Percentiles rank a stretch among this genome's conserved stretches.
Evolutionary conservation across 2,888 invertebrate genomes (phyloP).

Genomic region (Athalia rosae): DNA sequence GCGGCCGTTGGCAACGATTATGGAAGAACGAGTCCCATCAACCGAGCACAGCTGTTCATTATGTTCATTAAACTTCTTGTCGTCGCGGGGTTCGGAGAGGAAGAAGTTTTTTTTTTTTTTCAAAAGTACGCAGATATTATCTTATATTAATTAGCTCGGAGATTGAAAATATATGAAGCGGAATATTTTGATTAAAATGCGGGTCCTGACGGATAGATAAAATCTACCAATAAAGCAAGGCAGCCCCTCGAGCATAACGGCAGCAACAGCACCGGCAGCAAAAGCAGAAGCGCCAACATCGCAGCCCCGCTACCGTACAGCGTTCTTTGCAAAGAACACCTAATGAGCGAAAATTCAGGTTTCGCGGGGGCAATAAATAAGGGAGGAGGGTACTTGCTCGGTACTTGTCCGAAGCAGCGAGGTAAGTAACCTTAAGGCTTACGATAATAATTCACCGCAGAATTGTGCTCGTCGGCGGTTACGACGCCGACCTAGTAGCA

Average conservation of each 20-base stretch:
- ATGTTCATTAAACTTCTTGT: conserved; percentile 41
- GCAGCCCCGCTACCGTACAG: conserved; percentile 8
- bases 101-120: conserved; percentile 24
- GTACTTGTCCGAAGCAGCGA: conserved; percentile 32
- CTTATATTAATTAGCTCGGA: conserved; percentile 24
- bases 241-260: not conserved
- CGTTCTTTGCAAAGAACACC: conserved; percentile 30
- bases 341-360: conserved; percentile 44
- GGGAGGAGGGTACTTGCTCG: conserved; percentile 38
- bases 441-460: conserved; percentile 45
- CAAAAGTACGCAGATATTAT: conserved; percentile 34
- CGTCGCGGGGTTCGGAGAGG: not conserved
- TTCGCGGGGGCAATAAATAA: conserved; percentile 45
- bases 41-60: conserved; percentile 27
- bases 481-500: conserved; percentile 41
- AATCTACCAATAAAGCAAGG: conserved; percentile 7
- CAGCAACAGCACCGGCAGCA: not conserved
- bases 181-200: conserved; percentile 40
- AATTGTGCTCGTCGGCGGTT: conserved; percentile 42
- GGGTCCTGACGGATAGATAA: conserved; percentile 33
- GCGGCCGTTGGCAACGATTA: not conserved
- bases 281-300: no score
- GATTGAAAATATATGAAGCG: conserved; percentile 37
- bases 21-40: not conserved
- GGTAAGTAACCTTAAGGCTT: conserved; percentile 42